phyloP scores from a whole-genome alignment of 2,113 vertebrate genomes.

The Jacana jacana region DNA sequence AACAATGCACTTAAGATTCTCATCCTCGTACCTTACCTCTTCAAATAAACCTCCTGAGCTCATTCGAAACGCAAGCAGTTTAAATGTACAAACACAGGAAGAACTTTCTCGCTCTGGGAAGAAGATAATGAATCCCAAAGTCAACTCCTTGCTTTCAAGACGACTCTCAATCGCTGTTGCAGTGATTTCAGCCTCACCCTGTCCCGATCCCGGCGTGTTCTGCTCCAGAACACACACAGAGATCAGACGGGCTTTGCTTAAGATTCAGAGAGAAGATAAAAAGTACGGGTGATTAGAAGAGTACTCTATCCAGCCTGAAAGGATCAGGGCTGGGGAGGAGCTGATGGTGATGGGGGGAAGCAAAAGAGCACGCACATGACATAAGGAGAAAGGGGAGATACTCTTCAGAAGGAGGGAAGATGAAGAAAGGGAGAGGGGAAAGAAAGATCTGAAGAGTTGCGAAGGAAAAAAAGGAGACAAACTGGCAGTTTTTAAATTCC shows the following conservation, averaged over 20 bases:
- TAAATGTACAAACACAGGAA: background rate
- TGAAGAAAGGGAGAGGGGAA: background rate
- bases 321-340: background rate
- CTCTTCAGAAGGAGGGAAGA: background rate
- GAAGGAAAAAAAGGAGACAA: background rate
- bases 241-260: slow-evolving; percentile 32
- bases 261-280: slow-evolving; percentile 39
- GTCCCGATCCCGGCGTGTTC: background rate
- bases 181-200: slow-evolving; percentile 16
- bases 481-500: background rate
- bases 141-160: slow-evolving; percentile 37
- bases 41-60: slow-evolving; percentile 3
- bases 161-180: background rate
- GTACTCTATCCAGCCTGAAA: background rate
- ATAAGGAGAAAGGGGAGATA: background rate
- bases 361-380: background rate
- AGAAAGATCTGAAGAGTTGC: background rate
- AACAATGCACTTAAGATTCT: slow-evolving; percentile 5
- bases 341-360: background rate
- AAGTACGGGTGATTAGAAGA: background rate
- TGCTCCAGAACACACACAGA: slow-evolving; percentile 50
- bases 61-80: background rate
- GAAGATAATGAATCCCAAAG: slow-evolving; percentile 24
- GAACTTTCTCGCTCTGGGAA: background rate
- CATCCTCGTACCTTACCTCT: background rate